A percentile compares a stretch with the other conserved stretches of the same genome.
Conservation (phyloP, 2,888 invertebrate genomes). For the Chymomyza fuscimana region DNA sequence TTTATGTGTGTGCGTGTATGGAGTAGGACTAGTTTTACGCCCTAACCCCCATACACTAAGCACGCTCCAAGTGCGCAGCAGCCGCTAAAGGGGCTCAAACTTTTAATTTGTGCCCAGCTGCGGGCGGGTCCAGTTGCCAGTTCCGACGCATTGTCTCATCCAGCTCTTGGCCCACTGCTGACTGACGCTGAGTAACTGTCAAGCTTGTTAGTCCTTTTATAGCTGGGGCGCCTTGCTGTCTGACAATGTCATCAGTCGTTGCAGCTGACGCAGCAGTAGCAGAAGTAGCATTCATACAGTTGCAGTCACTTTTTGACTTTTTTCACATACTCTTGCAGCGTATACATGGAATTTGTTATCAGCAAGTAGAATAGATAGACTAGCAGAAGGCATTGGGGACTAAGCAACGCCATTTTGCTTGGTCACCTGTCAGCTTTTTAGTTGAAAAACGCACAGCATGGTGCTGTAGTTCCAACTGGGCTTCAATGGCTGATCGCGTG, state of each 20-base stretch:
- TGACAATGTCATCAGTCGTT: constrained; percentile 72
- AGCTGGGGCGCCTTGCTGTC: constrained; percentile 58
- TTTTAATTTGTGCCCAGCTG: constrained; percentile 60
- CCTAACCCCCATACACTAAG: constrained; percentile 42
- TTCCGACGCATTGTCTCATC: neutral
- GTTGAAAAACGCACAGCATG: too few relatives aligned
- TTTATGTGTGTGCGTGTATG: neutral
- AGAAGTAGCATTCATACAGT: constrained; percentile 25
- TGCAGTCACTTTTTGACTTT: neutral
- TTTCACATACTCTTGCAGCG: neutral
- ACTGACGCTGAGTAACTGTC: constrained; percentile 73
- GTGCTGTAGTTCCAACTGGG: too few relatives aligned
- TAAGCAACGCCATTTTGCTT: too few relatives aligned
- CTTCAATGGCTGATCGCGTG: too few relatives aligned
- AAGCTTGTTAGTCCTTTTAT: constrained; percentile 63
- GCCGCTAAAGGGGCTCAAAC: constrained; percentile 55
- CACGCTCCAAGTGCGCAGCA: constrained; percentile 65
- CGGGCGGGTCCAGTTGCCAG: neutral
- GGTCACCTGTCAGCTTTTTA: too few relatives aligned
- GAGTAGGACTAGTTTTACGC: neutral
- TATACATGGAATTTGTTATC: neutral
- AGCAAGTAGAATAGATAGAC: neutral
- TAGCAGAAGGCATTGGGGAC: too few relatives aligned
- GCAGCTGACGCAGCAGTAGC: constrained; percentile 67
- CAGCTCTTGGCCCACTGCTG: constrained; percentile 31